A percentile compares a stretch with the other conserved stretches of the same genome.
Conservation (phyloP, 2,888 invertebrate genomes). For the Callyntrura guangdongensis region DNA sequence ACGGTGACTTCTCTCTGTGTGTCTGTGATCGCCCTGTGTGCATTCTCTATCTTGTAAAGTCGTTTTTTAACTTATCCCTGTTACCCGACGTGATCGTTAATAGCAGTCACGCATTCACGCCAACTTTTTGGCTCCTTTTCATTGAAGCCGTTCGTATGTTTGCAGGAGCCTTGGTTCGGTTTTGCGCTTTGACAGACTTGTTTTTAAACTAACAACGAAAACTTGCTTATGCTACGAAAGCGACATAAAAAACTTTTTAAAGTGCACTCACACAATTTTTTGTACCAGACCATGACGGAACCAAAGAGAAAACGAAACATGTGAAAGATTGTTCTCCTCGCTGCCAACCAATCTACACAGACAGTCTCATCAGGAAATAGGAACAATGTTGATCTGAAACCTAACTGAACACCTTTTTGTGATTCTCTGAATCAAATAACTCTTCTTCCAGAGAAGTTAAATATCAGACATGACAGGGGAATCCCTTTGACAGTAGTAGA, state of each 20-base stretch:
- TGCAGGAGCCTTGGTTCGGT: not conserved
- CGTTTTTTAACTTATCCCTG: conserved; percentile 26
- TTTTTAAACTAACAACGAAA: conserved; percentile 6
- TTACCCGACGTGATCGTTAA: conserved; percentile 47
- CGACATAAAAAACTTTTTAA: no score
- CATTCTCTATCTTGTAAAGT: conserved; percentile 3
- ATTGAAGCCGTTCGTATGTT: not conserved
- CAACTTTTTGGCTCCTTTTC: conserved; percentile 66
- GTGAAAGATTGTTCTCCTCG: not conserved
- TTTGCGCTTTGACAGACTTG: conserved; percentile 1
- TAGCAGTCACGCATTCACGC: conserved; percentile 66
- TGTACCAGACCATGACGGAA: not conserved
- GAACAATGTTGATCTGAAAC: not conserved
- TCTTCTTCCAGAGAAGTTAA: no score
- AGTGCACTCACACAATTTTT: not conserved
- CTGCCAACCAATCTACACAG: no score
- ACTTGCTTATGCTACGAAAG: not conserved
- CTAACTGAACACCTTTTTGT: no score
- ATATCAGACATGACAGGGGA: no score
- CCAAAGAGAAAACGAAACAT: not conserved
- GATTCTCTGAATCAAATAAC: no score
- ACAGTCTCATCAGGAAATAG: not conserved
- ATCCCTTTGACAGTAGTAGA: no score
- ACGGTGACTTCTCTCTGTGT: not conserved
- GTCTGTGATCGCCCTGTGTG: not conserved